Conservation (phyloP, 2,888 invertebrate genomes). For the Uloborus plumipes region DNA sequence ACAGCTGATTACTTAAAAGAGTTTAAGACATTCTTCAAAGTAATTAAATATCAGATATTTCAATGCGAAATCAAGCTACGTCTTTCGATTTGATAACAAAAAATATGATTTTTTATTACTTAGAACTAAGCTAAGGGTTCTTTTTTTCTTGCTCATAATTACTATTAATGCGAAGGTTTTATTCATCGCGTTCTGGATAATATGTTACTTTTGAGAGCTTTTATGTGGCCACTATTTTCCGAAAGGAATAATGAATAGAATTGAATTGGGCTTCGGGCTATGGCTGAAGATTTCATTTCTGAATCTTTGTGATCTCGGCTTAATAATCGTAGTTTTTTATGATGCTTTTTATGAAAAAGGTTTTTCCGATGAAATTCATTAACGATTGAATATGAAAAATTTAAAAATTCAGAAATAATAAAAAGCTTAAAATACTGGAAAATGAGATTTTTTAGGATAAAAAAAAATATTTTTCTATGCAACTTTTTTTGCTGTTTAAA, state of each 20-base stretch:
- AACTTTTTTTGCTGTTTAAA: too few relatives aligned
- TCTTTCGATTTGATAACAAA: constrained; percentile 44
- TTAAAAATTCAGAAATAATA: constrained; percentile 18
- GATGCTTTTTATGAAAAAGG: constrained; percentile 14
- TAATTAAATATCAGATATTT: constrained; percentile 41
- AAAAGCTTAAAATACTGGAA: background rate
- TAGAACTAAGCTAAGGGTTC: constrained; percentile 19
- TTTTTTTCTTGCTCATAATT: constrained; percentile 46
- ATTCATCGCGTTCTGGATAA: constrained; percentile 30
- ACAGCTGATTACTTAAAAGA: too few relatives aligned
- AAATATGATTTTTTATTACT: constrained; percentile 18
- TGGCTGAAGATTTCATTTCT: constrained; percentile 12
- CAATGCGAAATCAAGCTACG: constrained; percentile 25
- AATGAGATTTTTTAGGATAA: background rate
- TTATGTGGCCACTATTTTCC: constrained; percentile 18
- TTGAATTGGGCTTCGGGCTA: constrained; percentile 25
- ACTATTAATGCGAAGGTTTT: constrained; percentile 50
- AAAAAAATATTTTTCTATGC: too few relatives aligned
- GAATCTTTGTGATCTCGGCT: constrained; percentile 22
- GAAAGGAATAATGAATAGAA: constrained; percentile 27
- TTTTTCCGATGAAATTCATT: constrained; percentile 48
- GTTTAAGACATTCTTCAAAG: constrained; percentile 13
- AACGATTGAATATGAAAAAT: constrained; percentile 43
- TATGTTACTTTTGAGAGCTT: constrained; percentile 31
- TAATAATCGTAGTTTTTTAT: constrained; percentile 17